These are phyloP conservation scores for Anarsia innoxiella DNA, from an alignment of 2,888 invertebrate species.

Conservation along the genomic window DNA sequence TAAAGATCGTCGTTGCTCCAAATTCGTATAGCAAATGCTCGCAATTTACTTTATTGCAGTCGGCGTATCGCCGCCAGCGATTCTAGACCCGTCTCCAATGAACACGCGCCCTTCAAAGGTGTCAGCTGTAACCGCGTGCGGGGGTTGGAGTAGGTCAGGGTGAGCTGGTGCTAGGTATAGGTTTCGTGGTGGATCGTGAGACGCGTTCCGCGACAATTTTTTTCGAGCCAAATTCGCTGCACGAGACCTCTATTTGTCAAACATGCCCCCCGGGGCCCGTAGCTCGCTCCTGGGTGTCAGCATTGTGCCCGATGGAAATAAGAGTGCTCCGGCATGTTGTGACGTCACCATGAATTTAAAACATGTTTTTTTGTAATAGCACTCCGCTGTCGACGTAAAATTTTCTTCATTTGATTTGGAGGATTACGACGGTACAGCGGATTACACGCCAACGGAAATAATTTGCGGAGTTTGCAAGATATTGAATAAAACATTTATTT, in stretches of 20 bases:
- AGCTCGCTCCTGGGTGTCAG: constrained; percentile 29
- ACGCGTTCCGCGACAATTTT: constrained; percentile 57
- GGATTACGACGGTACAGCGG: constrained; percentile 27
- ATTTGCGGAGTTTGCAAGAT: constrained; percentile 20
- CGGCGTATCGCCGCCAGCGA: constrained; percentile 42
- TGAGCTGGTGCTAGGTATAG: constrained; percentile 34
- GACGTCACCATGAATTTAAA: constrained; percentile 33
- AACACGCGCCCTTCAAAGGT: constrained; percentile 18
- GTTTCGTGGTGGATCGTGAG: constrained; percentile 40
- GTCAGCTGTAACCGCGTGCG: constrained; percentile 11
- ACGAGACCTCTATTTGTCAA: constrained; percentile 67
- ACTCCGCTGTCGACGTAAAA: constrained; percentile 9
- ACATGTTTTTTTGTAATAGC: constrained; percentile 23
- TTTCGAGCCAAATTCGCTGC: constrained; percentile 56
- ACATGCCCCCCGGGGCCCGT: constrained; percentile 39
- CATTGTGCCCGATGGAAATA: constrained; percentile 30
- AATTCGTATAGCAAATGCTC: constrained; percentile 68
- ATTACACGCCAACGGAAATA: constrained; percentile 25
- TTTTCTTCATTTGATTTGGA: constrained; percentile 34
- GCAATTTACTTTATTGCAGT: constrained; percentile 71
- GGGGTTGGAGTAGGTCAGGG: constrained; percentile 27
- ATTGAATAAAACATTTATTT: constrained; percentile 11
- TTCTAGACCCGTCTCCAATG: constrained; percentile 31
- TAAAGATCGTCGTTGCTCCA: constrained; percentile 61
- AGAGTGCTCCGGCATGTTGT: constrained; percentile 25